A percentile compares a stretch with the other conserved stretches of the same genome.
These are phyloP conservation scores for Cryptocephalus primarius DNA, from an alignment of 2,888 invertebrate species.

Conservation along the genomic window DNA sequence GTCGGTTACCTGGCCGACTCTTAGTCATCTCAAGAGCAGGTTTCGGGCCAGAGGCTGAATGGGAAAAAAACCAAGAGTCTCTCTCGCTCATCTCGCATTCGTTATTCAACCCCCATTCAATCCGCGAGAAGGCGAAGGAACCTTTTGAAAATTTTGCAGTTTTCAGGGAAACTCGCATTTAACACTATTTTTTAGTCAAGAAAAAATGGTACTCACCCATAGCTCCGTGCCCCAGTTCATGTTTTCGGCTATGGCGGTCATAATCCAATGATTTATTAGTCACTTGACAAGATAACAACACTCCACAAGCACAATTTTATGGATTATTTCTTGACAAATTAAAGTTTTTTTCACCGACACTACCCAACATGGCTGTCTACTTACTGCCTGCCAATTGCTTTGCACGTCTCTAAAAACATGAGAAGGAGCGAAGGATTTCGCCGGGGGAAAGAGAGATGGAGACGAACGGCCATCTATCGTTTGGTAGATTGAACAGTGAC, in stretches of 20 bases:
- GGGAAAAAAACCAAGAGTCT: no score
- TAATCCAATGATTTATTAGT: slow-evolving; percentile 22
- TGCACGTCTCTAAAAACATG: no score
- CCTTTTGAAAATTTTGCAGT: slow-evolving; percentile 1
- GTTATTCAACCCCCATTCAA: no score
- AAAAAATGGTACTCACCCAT: slow-evolving; percentile 44
- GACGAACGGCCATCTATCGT: no score
- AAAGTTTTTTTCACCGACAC: slow-evolving; percentile 25
- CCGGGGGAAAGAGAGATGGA: no score
- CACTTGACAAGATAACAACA: slow-evolving; percentile 17
- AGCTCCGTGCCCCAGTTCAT: slow-evolving; percentile 61
- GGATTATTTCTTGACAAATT: slow-evolving; percentile 16
- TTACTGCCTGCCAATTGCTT: slow-evolving; percentile 4
- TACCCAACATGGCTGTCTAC: slow-evolving; percentile 29
- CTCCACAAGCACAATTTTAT: slow-evolving; percentile 14
- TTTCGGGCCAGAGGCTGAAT: no score
- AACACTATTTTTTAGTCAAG: no score
- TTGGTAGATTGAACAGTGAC: no score
- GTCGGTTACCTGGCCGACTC: no score
- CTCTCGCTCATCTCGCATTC: no score
- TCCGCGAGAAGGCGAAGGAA: neutral
- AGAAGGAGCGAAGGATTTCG: no score
- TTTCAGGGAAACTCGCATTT: neutral
- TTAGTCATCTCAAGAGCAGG: no score
- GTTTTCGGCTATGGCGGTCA: slow-evolving; percentile 20